Evolutionary conservation across 2,113 vertebrate species (phyloP).

Genomic region (Phalacrocorax pelagicus): DNA sequence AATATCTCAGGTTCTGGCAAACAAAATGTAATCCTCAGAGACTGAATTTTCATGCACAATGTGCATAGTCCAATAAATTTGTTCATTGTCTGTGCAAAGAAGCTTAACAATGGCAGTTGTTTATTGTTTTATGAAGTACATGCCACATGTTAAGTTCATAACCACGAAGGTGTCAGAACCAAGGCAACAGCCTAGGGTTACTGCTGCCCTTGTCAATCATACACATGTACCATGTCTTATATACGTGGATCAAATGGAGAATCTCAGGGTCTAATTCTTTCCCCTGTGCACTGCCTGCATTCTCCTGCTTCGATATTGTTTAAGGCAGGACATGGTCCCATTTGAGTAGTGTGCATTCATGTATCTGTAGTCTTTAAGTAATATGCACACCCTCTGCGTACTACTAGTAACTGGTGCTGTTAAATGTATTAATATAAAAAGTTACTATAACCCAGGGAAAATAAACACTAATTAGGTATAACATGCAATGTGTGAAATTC

Average conservation of each 20-base stretch:
- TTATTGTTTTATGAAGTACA: background rate
- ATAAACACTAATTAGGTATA: background rate
- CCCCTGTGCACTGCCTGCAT: background rate
- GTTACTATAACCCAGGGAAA: background rate
- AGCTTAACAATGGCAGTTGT: background rate
- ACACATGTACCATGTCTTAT: background rate
- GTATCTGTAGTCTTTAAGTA: background rate
- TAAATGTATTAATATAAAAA: background rate
- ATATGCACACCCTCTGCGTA: fast-evolving
- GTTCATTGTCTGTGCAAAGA: background rate
- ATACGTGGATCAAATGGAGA: background rate
- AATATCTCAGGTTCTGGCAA: background rate
- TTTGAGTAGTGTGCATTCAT: background rate
- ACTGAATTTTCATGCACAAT: background rate
- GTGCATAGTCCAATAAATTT: background rate
- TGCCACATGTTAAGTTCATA: background rate
- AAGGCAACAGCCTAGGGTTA: background rate
- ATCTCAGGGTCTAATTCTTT: background rate
- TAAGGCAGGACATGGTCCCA: background rate
- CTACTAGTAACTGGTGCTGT: background rate
- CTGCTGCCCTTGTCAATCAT: background rate
- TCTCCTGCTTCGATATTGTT: background rate
- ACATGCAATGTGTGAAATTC: background rate
- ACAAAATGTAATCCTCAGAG: background rate
- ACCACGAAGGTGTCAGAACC: background rate